Evolutionary conservation across 1,140 invertebrate genomes (phyloP).

Genomic region (Theocolax elegans): DNA sequence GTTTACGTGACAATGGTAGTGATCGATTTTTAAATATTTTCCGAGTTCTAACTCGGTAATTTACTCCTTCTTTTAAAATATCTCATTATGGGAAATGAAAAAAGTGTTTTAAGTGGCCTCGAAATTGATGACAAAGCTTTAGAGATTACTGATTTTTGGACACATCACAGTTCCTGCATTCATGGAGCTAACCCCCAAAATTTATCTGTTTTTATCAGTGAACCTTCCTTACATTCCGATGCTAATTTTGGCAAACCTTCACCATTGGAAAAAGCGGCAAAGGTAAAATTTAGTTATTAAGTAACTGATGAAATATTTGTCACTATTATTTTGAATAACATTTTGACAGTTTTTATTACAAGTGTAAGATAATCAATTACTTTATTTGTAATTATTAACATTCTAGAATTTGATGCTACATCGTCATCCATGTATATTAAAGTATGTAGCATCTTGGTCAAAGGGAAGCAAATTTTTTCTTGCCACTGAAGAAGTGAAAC

Average conservation of each 20-base stretch:
- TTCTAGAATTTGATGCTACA: conserved; percentile 81
- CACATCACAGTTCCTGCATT: conserved; percentile 76
- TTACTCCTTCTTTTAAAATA: background rate
- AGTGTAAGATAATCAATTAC: background rate
- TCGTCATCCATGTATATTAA: conserved; percentile 83
- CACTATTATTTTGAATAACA: background rate
- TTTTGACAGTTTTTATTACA: background rate
- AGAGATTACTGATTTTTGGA: conserved; percentile 82
- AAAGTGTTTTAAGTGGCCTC: conserved; percentile 76
- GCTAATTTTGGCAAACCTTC: conserved; percentile 73
- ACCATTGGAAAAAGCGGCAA: conserved; percentile 78
- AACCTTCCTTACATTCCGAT: conserved; percentile 69
- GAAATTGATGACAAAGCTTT: conserved; percentile 80
- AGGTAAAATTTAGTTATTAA: conserved; percentile 63
- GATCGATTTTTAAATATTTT: background rate
- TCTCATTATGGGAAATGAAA: conserved; percentile 77
- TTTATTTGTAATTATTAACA: too few relatives aligned
- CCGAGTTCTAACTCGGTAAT: background rate
- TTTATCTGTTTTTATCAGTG: conserved; percentile 80
- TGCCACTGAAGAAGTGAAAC: conserved; percentile 80
- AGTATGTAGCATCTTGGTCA: conserved; percentile 82
- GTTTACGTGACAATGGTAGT: background rate
- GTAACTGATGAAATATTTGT: too few relatives aligned
- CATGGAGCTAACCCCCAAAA: conserved; percentile 69
- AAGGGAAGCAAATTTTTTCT: conserved; percentile 79